Base-by-base conservation (phyloP, 53 echinoderm and acorn worm genomes). In the Stichopus horrens region DNA sequence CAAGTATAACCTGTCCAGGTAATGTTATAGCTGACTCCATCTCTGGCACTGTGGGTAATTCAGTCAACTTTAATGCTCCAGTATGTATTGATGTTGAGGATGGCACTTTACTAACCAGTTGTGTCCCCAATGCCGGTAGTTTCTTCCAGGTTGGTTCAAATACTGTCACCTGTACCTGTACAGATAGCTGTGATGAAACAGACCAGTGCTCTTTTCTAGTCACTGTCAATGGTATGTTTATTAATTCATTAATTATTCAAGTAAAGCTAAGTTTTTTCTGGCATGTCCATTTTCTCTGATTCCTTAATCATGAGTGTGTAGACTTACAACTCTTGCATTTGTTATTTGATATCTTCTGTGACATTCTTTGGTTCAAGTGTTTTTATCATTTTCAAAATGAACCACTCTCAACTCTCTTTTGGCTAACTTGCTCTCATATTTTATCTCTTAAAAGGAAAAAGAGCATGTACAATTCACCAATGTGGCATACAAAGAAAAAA, bases 121-220 rank as follows among this genome's bases (percentile, higher is more conserved):
- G 71, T 1, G 19, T 4, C 18, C 71, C 4, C 19, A 18, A 2
- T 4, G 18, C 71, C 4, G 71, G 71, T 13, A 18, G 6, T 18
- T 71, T 71, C n/a, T 71, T 71, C 71, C 37, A 37, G 37, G 63
- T 79, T 51, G 79, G 79, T 55, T 16, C 13, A 5, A 79, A 11
- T 8, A 79, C 54, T 4, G 79, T 81, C 57, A 58, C 6, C 1
- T 81, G 81, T 53, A 81, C 55, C 18, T 81, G 81, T 20, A 81
- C 81, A 20, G 81, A 81, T 18, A 8, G 10, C 7, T 19, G 20
- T 7, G 81, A 22, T 13, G 81, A 56, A 11, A 52, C n/a, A n/a
- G 57, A 18, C 7, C 19, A 18, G 5, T 81, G 81, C 58, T 5
- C 81, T 18, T 81, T 81, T 16, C 4, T 18, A 4, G 81, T 56